A percentile compares a stretch with the other conserved stretches of the same genome.
These are phyloP conservation scores for Leptogaster cylindrica DNA, from an alignment of 2,888 invertebrate genomes.

Conservation along the genomic window DNA sequence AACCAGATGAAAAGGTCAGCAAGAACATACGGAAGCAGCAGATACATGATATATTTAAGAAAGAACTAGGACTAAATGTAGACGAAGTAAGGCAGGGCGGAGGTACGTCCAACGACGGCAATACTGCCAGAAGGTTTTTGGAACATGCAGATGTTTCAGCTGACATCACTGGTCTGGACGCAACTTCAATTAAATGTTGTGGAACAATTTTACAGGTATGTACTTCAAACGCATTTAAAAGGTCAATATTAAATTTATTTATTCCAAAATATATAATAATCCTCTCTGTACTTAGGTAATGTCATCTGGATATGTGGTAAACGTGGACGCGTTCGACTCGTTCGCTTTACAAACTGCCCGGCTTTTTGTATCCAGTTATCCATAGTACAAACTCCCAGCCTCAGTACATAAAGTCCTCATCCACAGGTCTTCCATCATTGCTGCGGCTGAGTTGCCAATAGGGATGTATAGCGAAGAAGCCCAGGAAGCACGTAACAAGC, in stretches of 20 bases:
- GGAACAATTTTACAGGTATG: no score
- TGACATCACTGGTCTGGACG: no score
- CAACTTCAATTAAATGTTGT: no score
- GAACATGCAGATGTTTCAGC: neutral
- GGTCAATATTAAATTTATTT: no score
- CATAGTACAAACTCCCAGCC: neutral
- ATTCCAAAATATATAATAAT: neutral
- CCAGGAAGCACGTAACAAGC: neutral
- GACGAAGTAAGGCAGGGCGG: neutral
- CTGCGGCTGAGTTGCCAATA: neutral
- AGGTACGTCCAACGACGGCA: neutral
- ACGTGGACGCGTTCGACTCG: neutral
- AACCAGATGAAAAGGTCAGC: neutral
- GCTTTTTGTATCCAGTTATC: neutral
- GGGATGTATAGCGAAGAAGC: neutral
- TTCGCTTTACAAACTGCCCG: neutral
- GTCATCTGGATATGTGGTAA: neutral
- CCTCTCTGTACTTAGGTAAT: neutral
- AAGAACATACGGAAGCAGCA: neutral
- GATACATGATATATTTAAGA: neutral
- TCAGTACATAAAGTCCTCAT: neutral
- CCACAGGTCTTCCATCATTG: neutral
- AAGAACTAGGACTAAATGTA: neutral
- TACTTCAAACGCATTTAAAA: no score
- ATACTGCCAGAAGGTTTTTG: neutral